These are phyloP conservation scores for Lethrus apterus DNA, from an alignment of 1,140 invertebrate species.

Conservation along the genomic window DNA sequence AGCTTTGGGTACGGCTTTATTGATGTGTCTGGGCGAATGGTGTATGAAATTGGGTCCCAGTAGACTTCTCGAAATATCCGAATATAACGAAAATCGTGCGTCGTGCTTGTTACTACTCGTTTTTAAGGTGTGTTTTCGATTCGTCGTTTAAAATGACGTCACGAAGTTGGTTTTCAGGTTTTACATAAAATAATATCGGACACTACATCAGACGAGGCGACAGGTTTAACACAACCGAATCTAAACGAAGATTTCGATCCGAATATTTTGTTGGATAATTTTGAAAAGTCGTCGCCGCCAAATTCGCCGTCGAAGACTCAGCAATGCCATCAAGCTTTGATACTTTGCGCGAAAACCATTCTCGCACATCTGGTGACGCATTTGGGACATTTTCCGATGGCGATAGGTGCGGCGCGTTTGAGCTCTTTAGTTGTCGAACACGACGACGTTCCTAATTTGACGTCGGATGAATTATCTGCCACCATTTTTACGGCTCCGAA, in stretches of 20 bases:
- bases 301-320: conserved; percentile 41
- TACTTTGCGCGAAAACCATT: conserved; percentile 62
- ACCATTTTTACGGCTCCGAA: conserved; percentile 83
- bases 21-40: conserved; percentile 90
- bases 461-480: conserved; percentile 63
- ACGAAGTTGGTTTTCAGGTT: conserved; percentile 36
- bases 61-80: conserved; percentile 42
- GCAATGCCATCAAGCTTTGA: conserved; percentile 48
- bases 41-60: conserved; percentile 66
- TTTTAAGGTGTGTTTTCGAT: conserved; percentile 47
- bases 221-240: conserved; percentile 34
- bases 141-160: background rate
- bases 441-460: conserved; percentile 77
- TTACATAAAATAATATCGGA: conserved; percentile 44
- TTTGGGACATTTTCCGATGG: conserved; percentile 83
- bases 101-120: conserved; percentile 54
- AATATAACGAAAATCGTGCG: conserved; percentile 39
- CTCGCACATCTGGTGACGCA: conserved; percentile 79
- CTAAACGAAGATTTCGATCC: conserved; percentile 60
- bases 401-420: conserved; percentile 73
- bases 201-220: conserved; percentile 34
- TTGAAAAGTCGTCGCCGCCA: conserved; percentile 38
- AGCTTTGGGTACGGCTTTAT: conserved; percentile 71
- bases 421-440: conserved; percentile 85
- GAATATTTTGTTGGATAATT: conserved; percentile 61